Evolutionary conservation across 2,888 invertebrate genomes (phyloP), one percentile per base, ranked within the genome.

Genomic region (Amphiduros pacificus): DNA sequence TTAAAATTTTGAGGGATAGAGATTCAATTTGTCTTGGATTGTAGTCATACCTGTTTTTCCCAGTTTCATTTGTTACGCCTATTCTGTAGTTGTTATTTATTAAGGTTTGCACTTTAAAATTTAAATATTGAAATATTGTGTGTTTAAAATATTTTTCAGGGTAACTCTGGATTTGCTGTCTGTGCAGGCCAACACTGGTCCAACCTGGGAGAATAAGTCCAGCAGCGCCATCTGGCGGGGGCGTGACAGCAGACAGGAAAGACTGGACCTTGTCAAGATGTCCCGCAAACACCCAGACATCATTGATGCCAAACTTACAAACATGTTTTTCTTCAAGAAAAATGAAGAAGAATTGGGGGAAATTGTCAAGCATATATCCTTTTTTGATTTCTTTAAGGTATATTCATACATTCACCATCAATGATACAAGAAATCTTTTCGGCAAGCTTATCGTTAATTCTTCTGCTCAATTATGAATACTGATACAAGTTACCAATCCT

Each of bases 371-470:
- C 91, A 91, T 74, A 87, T 94, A 65, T 93, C 94, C 2, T 94
- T 97, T 80, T 92, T 92, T 79, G 90, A 91, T 69, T 98, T 97
- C 83, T 97, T 97, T 81, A 89, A 93, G 87, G 96, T 95, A 85
- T 17, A 41, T 61, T 20, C n/a, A n/a, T n/a, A n/a, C n/a, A n/a
- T n/a, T n/a, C n/a, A n/a, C n/a, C n/a, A n/a, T n/a, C n/a, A n/a
- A n/a, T n/a, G n/a, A n/a, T n/a, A n/a, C n/a, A n/a, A n/a, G n/a
- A n/a, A n/a, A n/a, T n/a, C n/a, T n/a, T n/a, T n/a, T n/a, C n/a
- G n/a, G n/a, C n/a, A n/a, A n/a, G n/a, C n/a, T n/a, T n/a, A n/a
- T n/a, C n/a, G n/a, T n/a, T n/a, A n/a, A n/a, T n/a, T n/a, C n/a
- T n/a, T n/a, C n/a, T n/a, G n/a, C n/a, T n/a, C n/a, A n/a, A n/a